Evolutionary conservation across 2,888 invertebrate species (phyloP).

Genomic region (Drosophila multiciliata): DNA sequence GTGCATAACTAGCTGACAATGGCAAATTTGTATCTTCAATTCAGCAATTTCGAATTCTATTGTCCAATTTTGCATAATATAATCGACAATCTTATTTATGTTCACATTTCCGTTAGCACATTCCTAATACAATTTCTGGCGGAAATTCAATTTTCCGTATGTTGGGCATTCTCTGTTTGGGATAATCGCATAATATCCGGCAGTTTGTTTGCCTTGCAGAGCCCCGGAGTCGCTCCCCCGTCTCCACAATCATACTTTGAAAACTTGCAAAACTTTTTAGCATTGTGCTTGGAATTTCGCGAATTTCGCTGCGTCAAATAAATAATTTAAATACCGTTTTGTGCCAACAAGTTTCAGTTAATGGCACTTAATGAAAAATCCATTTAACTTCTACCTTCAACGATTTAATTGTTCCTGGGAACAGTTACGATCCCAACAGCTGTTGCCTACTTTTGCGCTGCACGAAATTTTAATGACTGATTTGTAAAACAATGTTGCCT

Average conservation of each 20-base stretch:
- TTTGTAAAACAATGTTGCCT: slow-evolving; percentile 14
- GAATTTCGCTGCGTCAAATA: slow-evolving; percentile 18
- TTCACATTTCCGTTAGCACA: slow-evolving; percentile 54
- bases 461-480: not conserved
- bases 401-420: slow-evolving; percentile 17
- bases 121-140: slow-evolving; percentile 40
- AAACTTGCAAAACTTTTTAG: slow-evolving; percentile 14
- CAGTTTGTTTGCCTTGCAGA: slow-evolving; percentile 50
- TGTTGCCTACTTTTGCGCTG: slow-evolving; percentile 40
- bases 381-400: not conserved
- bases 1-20: not conserved
- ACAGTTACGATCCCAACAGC: slow-evolving; percentile 1
- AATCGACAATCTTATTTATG: slow-evolving; percentile 41
- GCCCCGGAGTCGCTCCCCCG: not conserved
- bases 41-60: not conserved
- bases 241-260: no score
- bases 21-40: not conserved
- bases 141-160: slow-evolving; percentile 70
- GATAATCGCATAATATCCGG: slow-evolving; percentile 73
- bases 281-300: slow-evolving; percentile 23
- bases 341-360: slow-evolving; percentile 10
- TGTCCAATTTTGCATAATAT: slow-evolving; percentile 16
- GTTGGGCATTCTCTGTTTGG: slow-evolving; percentile 28
- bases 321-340: slow-evolving; percentile 3
- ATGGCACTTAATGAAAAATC: not conserved